Conservation (phyloP, 2,113 vertebrate species). For the Sporophila hypoxantha region DNA sequence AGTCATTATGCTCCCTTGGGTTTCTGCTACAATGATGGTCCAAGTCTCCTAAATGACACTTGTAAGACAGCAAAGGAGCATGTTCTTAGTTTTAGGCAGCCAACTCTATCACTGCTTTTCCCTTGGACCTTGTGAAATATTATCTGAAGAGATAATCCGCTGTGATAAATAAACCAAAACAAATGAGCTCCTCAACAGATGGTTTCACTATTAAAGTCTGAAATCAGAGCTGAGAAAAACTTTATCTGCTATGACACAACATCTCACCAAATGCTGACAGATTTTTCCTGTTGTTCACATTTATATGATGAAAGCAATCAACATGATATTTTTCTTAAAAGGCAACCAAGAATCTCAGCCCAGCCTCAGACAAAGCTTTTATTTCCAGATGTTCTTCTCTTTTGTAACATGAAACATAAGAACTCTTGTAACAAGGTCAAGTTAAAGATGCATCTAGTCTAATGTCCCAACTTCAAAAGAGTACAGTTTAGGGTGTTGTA, state of each 20-base stretch:
- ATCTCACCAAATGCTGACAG: conserved; percentile 63
- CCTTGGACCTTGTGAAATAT: conserved; percentile 25
- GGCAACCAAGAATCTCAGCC: conserved; percentile 27
- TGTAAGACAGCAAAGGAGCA: not conserved
- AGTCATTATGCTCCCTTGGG: not conserved
- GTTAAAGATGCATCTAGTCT: not conserved
- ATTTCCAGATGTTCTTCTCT: conserved; percentile 52
- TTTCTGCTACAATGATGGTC: not conserved
- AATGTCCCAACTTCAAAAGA: not conserved
- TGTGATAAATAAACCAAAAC: conserved; percentile 45
- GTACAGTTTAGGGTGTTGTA: not conserved
- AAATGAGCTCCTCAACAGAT: conserved; percentile 40
- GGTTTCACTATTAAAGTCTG: conserved; percentile 46
- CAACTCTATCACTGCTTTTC: not conserved
- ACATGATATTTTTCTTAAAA: conserved; percentile 29
- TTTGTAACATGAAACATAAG: not conserved
- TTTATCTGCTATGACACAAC: conserved; percentile 61
- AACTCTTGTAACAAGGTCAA: not conserved
- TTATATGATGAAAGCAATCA: conserved; percentile 64
- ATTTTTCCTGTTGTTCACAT: conserved; percentile 67
- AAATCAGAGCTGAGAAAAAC: conserved; percentile 63
- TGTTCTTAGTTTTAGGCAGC: not conserved
- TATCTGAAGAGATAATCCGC: conserved; percentile 3
- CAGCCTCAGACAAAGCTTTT: conserved; percentile 27
- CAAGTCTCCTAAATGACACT: not conserved